Evolutionary conservation across 2,113 vertebrate genomes (phyloP).

Genomic region (Phoenicopterus ruber): DNA sequence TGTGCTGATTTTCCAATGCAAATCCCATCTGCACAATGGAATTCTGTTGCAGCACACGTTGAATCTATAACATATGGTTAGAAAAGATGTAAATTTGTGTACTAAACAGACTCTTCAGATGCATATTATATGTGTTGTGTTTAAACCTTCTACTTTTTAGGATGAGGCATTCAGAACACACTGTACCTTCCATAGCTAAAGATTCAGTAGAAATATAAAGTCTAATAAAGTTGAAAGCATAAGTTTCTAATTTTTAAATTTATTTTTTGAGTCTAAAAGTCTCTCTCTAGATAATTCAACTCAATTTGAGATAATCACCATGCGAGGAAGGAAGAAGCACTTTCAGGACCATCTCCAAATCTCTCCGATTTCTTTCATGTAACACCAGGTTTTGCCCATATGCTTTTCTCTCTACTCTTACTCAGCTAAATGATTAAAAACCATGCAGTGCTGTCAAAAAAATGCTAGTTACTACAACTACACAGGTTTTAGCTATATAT

Average conservation of each 20-base stretch:
- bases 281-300: background rate
- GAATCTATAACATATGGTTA: constrained; percentile 71
- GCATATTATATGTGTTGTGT: background rate
- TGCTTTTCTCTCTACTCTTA: background rate
- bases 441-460: background rate
- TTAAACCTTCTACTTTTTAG: background rate
- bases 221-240: background rate
- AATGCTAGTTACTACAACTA: background rate
- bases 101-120: background rate
- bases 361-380: background rate
- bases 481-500: background rate
- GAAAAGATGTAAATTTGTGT: background rate
- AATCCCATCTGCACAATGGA: constrained; percentile 86
- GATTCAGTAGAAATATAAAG: background rate
- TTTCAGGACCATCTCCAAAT: background rate
- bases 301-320: background rate
- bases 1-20: constrained; percentile 86
- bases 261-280: background rate
- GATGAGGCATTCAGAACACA: background rate
- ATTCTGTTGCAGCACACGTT: constrained; percentile 84
- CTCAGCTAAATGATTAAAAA: background rate
- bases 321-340: background rate
- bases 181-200: background rate
- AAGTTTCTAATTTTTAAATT: background rate
- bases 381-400: background rate